A percentile compares a stretch with the other conserved stretches of the same genome.
Conservation (phyloP, 2,797 vertebrate genomes). For the Hydrolagus colliei region DNA sequence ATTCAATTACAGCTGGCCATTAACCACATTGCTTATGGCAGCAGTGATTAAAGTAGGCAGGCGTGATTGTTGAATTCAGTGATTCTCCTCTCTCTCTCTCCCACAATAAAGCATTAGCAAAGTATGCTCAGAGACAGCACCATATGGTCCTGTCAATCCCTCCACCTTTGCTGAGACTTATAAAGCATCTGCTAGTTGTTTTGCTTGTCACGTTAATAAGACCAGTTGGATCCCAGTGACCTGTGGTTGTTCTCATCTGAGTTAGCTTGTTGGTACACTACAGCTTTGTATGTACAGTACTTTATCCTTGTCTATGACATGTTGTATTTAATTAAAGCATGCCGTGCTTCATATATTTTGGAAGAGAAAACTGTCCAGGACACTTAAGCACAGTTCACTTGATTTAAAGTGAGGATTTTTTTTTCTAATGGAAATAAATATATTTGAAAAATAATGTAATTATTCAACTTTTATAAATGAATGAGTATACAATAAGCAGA, state of each 20-base stretch:
- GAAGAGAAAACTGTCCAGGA: too few relatives aligned
- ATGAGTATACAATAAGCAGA: neutral
- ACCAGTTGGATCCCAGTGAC: neutral
- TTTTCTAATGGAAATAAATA: neutral
- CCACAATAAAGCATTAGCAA: too few relatives aligned
- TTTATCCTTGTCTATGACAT: too few relatives aligned
- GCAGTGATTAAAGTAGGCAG: too few relatives aligned
- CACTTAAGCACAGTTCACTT: neutral
- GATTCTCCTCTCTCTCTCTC: too few relatives aligned
- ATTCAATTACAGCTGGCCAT: too few relatives aligned
- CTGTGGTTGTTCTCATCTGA: neutral
- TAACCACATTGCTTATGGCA: too few relatives aligned
- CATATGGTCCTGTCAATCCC: neutral
- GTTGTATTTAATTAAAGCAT: too few relatives aligned
- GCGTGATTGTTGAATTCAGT: too few relatives aligned
- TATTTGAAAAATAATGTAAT: neutral
- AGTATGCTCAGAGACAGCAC: neutral
- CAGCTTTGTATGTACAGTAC: neutral
- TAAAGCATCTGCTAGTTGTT: neutral
- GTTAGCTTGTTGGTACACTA: neutral
- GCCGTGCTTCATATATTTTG: too few relatives aligned
- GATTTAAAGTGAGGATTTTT: neutral
- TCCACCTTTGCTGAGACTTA: neutral
- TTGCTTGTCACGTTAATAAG: conserved; percentile 25
- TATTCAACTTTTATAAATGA: neutral